phyloP scores from a whole-genome alignment of 2,113 vertebrate genomes.

The Chaetodon auriga region DNA sequence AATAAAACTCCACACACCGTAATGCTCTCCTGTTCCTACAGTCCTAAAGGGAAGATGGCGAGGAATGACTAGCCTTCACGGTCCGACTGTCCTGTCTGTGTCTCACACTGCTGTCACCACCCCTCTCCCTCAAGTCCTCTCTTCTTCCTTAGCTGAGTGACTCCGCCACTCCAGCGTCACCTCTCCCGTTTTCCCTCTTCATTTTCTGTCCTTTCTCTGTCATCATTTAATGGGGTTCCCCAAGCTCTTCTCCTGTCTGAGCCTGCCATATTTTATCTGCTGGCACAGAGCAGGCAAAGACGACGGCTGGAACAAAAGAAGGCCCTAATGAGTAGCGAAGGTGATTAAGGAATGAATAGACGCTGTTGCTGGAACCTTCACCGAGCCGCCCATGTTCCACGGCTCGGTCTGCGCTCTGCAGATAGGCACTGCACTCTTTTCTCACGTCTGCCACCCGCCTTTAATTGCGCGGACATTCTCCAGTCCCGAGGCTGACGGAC shows the following conservation, averaged over 20 bases:
- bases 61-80: conserved; percentile 45
- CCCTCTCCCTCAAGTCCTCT: conserved; percentile 44
- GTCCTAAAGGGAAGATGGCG: conserved; percentile 36
- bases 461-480: conserved; percentile 76
- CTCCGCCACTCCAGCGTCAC: conserved; percentile 39
- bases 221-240: conserved; percentile 68
- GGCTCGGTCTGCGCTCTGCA: conserved; percentile 71
- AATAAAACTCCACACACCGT: conserved; percentile 25
- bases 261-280: conserved; percentile 71
- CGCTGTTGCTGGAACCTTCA: conserved; percentile 60
- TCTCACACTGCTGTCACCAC: conserved; percentile 43
- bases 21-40: conserved; percentile 18
- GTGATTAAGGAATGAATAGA: conserved; percentile 80
- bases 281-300: conserved; percentile 48
- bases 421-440: conserved; percentile 65
- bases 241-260: conserved; percentile 51
- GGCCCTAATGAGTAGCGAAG: conserved; percentile 78
- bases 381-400: conserved; percentile 36
- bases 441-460: conserved; percentile 53
- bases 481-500: conserved; percentile 68
- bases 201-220: conserved; percentile 54
- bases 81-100: conserved; percentile 22
- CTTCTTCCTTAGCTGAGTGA: conserved; percentile 57
- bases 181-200: conserved; percentile 24
- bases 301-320: conserved; percentile 74